Evolutionary conservation across 2,888 invertebrate genomes (phyloP), one percentile per base, ranked within the genome.

Genomic region (Xanthostigma xanthostigma): DNA sequence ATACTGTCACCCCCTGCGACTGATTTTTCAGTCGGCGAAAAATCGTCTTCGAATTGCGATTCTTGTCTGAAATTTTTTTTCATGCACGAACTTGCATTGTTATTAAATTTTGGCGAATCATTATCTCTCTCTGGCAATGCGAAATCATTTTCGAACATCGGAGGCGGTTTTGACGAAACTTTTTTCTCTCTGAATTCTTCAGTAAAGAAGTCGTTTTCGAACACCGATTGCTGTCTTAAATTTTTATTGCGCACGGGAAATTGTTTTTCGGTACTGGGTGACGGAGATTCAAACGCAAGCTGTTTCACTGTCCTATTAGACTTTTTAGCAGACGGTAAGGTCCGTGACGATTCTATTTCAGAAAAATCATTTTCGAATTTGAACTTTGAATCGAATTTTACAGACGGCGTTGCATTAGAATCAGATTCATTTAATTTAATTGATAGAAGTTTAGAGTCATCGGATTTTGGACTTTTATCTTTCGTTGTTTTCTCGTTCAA

Each of bases 81-180:
- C 14, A 36, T 17, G 11, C 36, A 37, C 56, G 58, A 48, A 56
- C 59, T 13, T 57, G 50, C 13, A 56, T 55, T 11, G 57, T 57
- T 39, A 56, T 50, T 27, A 27, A 39, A 39, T 14, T 39, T 39
- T 13, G 53, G 57, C 50, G 55, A 53, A 48, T 58, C 61, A 52
- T 55, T 61, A 49, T 59, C 63, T 48, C 53, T 59, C 45, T 66
- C 64, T 11, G 60, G 61, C 42, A 69, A 62, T 1, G 79, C 75
- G 56, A 84, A 84, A 62, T 84, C 83, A 61, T 84, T 84, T 59
- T 84, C 83, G 62, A 84, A 84, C 56, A 75, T 68, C 36, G 68
- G 67, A 67, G 75, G 54, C 64, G 72, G 59, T 67, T 72, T 66
- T 65, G 70, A 35, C 65, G 68, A 62, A 60, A 70, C n/a, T 68